A percentile compares a stretch with the other conserved stretches of the same genome.
phyloP scores from a whole-genome alignment of 30 jellyfish, hydroid and myxozoan species.

The Hydractinia echinata region DNA sequence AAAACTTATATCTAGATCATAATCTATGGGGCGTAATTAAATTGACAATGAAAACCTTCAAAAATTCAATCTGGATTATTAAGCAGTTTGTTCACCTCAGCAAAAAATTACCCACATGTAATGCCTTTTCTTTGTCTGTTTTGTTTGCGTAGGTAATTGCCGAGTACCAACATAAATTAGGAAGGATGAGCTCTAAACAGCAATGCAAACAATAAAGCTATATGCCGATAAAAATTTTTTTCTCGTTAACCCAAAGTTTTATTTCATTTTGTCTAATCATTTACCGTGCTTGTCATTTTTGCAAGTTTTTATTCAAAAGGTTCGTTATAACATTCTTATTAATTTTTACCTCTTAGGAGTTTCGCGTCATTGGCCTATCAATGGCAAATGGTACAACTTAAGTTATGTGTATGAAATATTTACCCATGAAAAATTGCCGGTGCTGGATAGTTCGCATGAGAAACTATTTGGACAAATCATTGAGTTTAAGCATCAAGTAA shows the following conservation, averaged over 20 bases:
- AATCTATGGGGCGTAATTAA: too few species aligned
- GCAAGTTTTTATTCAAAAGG: neutral
- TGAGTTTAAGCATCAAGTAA: conserved; percentile 16
- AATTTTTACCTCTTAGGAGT: conserved; percentile 28
- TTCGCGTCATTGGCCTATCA: conserved; percentile 38
- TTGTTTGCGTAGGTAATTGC: too few species aligned
- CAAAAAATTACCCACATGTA: too few species aligned
- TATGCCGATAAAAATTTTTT: neutral
- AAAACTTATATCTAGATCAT: too few species aligned
- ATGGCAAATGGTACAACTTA: conserved; percentile 33
- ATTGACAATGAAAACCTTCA: too few species aligned
- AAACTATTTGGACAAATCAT: neutral
- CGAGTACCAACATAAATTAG: too few species aligned
- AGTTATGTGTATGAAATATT: conserved; percentile 20
- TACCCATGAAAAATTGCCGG: conserved; percentile 8
- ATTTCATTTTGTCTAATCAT: neutral
- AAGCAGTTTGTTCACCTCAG: too few species aligned
- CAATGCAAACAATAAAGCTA: neutral
- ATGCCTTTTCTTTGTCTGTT: too few species aligned
- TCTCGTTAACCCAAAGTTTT: neutral
- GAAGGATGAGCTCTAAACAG: too few species aligned
- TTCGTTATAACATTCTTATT: neutral
- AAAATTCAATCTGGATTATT: too few species aligned
- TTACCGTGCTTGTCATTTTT: neutral
- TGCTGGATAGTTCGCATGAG: neutral